Base-by-base conservation (phyloP, 1,140 invertebrate genomes). In the Drosophila guanche region DNA sequence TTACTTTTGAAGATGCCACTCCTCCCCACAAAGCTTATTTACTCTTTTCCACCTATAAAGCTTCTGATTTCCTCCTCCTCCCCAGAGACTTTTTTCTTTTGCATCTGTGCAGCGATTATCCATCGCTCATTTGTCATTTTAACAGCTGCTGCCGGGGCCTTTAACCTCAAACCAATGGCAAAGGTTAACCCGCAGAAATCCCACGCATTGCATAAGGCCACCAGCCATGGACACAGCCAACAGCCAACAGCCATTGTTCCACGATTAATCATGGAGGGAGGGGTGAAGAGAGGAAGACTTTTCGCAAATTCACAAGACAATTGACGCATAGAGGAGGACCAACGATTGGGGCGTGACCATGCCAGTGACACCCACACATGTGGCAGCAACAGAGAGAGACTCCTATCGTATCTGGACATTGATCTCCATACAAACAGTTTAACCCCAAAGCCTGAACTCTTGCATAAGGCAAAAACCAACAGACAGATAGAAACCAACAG, bases 401-500 rank as follows among this genome's bases (percentile, higher is more conserved):
- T 72, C 33, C 50, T 25, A 58, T 57, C 42, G 57, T 46, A 69
- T 69, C 54, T 76, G 73, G 62, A 68, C 81, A 81, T 67, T 83
- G 83, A 86, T 86, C 81, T 88, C 57, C 83, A 83, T 75, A 88
- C 83, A 86, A 69, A 76, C 84, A 83, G 78, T 86, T 86, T 86
- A 88, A 88, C 83, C 83, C 20, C 58, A 8, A 4, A 48, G 10
- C 16, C 0, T 42, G 83, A 88, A 62, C 81, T 88, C 73, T 85
- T 85, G 77, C 83, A 66, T 86, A 77, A 85, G 65, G 48, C 59
- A 58, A 63, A 57, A 56, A 79, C 47, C 59, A 59, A 62, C 57
- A 46, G 68, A 37, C 10, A 37, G 33, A 37, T 10, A 37, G 10
- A 10, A 20, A 20, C 16, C 16, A 20, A 20, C 16, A 20, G 1